These are phyloP conservation scores for Tineola bisselliella DNA, from an alignment of 2,888 invertebrate species.

Conservation along the genomic window DNA sequence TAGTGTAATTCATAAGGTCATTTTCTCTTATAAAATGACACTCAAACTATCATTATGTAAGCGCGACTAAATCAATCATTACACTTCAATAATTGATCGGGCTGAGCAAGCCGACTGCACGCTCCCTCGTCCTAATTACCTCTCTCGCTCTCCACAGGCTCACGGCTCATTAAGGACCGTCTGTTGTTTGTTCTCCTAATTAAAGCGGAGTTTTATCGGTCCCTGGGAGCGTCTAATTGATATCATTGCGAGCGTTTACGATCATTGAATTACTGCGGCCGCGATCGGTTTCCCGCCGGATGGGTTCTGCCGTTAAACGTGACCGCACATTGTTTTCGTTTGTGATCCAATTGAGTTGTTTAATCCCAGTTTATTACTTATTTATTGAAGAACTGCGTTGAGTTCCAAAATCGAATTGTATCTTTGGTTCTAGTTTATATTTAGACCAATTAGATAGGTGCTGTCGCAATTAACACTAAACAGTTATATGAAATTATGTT, in stretches of 20 bases:
- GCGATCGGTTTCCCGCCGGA: slow-evolving; percentile 46
- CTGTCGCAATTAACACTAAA: neutral
- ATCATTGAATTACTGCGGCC: slow-evolving; percentile 61
- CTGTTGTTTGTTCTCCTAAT: slow-evolving; percentile 67
- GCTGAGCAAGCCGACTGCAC: slow-evolving; percentile 25
- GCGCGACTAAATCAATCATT: slow-evolving; percentile 51
- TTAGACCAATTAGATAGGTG: neutral
- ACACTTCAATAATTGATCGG: slow-evolving; percentile 56
- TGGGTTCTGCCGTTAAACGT: slow-evolving; percentile 53
- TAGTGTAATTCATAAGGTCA: too few species aligned
- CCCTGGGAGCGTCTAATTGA: slow-evolving; percentile 60
- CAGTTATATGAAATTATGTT: neutral
- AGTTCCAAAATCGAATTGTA: neutral
- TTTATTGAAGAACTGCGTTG: slow-evolving; percentile 31
- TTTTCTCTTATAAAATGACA: too few species aligned
- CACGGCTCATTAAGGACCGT: slow-evolving; percentile 64
- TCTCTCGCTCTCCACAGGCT: slow-evolving; percentile 55
- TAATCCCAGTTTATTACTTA: slow-evolving; percentile 61
- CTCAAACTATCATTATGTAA: neutral
- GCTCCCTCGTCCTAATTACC: slow-evolving; percentile 55
- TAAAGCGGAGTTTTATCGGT: slow-evolving; percentile 65
- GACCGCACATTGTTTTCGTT: slow-evolving; percentile 59
- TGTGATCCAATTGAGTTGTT: slow-evolving; percentile 58
- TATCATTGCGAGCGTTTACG: slow-evolving; percentile 66
- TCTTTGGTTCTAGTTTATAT: neutral